A percentile compares a stretch with the other conserved stretches of the same genome.
Conservation (phyloP, 2,888 invertebrate genomes). For the Chouioia cunea region DNA sequence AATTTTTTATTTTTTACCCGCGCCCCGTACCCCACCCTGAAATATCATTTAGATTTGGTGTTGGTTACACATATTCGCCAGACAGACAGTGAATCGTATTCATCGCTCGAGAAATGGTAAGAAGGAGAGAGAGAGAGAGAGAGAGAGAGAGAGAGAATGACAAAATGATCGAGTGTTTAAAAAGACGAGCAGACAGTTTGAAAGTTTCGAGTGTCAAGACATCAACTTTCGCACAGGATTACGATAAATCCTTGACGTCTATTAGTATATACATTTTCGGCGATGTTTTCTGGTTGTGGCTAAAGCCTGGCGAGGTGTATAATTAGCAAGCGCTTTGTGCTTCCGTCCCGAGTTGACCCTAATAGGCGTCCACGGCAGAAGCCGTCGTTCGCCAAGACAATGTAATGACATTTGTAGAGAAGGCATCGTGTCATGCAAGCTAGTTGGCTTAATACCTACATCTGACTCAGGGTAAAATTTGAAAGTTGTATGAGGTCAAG, state of each 20-base stretch:
- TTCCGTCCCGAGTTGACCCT: constrained; percentile 61
- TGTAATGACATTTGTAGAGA: constrained; percentile 20
- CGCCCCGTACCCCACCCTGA: neutral
- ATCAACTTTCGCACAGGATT: constrained; percentile 33
- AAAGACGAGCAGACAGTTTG: no score
- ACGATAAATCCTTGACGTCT: no score
- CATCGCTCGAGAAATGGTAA: constrained; percentile 7
- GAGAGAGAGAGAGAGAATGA: neutral
- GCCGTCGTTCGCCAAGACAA: neutral
- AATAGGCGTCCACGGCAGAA: constrained; percentile 53
- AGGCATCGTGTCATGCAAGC: constrained; percentile 54
- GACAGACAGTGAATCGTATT: neutral
- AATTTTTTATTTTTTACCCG: constrained; percentile 10
- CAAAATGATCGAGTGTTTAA: no score
- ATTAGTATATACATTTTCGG: no score
- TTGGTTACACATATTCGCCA: neutral
- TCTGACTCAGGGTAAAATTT: no score
- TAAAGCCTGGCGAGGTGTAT: no score
- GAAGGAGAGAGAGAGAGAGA: neutral
- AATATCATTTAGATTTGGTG: constrained; percentile 3
- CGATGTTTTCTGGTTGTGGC: no score
- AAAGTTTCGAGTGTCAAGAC: no score
- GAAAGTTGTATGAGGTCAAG: no score
- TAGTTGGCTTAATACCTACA: constrained; percentile 16
- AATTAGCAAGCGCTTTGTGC: constrained; percentile 53